Conservation (phyloP, 2,113 vertebrate genomes). For the Lepidothrix coronata region DNA sequence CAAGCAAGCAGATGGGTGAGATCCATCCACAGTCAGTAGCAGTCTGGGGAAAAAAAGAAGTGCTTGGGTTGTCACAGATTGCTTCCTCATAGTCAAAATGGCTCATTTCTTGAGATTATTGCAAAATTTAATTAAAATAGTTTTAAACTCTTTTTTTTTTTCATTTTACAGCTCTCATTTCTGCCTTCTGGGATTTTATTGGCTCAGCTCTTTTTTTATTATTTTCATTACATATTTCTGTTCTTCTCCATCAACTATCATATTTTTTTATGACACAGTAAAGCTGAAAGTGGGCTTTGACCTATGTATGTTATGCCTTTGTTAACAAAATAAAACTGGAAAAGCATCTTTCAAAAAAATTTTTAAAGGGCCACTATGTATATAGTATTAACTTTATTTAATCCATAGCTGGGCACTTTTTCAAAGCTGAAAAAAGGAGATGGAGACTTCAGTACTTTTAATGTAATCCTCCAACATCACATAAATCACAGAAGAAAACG, state of each 20-base stretch:
- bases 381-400: background rate
- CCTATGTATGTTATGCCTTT: background rate
- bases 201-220: background rate
- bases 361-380: background rate
- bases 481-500: background rate
- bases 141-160: background rate
- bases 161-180: background rate
- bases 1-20: background rate
- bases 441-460: background rate
- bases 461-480: background rate
- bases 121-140: background rate
- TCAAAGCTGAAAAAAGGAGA: background rate
- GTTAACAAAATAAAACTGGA: slow-evolving; percentile 1
- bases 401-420: background rate
- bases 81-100: background rate
- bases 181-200: background rate
- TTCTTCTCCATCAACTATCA: background rate
- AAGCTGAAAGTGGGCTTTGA: background rate
- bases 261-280: background rate
- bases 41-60: background rate
- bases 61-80: background rate
- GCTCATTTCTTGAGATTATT: background rate
- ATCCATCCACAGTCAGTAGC: background rate
- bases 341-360: background rate
- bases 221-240: background rate